Conservation (phyloP, 2,888 invertebrate genomes). For the Rhagonycha fulva region DNA sequence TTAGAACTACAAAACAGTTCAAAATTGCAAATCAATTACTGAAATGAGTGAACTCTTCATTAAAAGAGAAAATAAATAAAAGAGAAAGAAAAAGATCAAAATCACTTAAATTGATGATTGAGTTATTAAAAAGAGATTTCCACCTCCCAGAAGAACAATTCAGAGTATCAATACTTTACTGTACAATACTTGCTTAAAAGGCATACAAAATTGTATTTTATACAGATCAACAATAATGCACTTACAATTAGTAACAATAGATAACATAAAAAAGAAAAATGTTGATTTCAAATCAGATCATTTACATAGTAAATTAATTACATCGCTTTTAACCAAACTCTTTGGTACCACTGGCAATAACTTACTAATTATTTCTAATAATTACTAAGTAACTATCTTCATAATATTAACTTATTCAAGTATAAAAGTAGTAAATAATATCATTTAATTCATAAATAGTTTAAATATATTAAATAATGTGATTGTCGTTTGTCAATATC, state of each 20-base stretch:
- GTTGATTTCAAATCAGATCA: not conserved
- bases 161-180: not conserved
- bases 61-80: too few relatives aligned
- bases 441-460: conserved; percentile 6
- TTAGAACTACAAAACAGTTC: too few relatives aligned
- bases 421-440: conserved; percentile 16
- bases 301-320: not conserved
- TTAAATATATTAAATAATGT: conserved; percentile 7
- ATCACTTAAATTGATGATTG: too few relatives aligned
- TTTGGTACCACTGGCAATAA: conserved; percentile 28
- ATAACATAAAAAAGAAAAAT: not conserved
- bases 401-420: not conserved
- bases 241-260: not conserved
- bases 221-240: not conserved
- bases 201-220: not conserved
- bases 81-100: too few relatives aligned
- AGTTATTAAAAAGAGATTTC: not conserved
- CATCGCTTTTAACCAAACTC: conserved; percentile 12
- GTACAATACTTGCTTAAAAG: not conserved
- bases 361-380: conserved; percentile 6
- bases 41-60: too few relatives aligned
- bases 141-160: not conserved
- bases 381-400: not conserved
- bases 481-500: not conserved
- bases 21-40: too few relatives aligned